These are phyloP conservation scores for Pantherophis guttatus DNA, from an alignment of 2,113 vertebrate genomes.

Conservation along the genomic window DNA sequence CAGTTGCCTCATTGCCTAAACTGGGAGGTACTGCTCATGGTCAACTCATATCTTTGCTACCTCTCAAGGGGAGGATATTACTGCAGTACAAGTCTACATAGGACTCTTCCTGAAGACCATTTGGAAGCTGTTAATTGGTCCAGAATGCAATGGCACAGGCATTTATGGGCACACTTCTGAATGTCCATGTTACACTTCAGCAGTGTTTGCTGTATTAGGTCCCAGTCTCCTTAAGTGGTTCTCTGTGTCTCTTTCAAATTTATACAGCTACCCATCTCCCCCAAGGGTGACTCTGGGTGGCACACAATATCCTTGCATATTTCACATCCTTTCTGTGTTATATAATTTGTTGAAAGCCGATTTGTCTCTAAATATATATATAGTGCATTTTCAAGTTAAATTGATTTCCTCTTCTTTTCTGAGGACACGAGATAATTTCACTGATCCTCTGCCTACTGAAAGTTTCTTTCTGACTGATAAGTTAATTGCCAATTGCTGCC, in stretches of 20 bases:
- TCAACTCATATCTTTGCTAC: not conserved
- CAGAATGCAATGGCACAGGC: not conserved
- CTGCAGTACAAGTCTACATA: not conserved
- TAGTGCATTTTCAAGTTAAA: not conserved
- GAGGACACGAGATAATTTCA: not conserved
- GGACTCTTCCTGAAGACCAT: not conserved
- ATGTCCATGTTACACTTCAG: not conserved
- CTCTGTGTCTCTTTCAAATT: not conserved
- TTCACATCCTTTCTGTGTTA: not conserved
- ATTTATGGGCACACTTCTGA: not conserved
- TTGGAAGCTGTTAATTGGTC: not conserved
- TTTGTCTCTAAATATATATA: not conserved
- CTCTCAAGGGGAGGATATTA: not conserved
- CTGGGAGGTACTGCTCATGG: not conserved
- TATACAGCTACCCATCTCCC: not conserved
- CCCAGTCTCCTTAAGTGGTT: not conserved
- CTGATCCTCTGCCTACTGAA: not conserved
- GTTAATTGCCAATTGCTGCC: not conserved
- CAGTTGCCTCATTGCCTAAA: not conserved
- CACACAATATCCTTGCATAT: not conserved
- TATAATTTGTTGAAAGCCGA: not conserved
- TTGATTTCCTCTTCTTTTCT: not conserved
- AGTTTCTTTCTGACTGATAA: not conserved
- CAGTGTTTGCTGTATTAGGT: not conserved
- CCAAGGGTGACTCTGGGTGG: not conserved